These are phyloP conservation scores for Crotophaga sulcirostris DNA, from an alignment of 2,113 vertebrate species.

Conservation along the genomic window DNA sequence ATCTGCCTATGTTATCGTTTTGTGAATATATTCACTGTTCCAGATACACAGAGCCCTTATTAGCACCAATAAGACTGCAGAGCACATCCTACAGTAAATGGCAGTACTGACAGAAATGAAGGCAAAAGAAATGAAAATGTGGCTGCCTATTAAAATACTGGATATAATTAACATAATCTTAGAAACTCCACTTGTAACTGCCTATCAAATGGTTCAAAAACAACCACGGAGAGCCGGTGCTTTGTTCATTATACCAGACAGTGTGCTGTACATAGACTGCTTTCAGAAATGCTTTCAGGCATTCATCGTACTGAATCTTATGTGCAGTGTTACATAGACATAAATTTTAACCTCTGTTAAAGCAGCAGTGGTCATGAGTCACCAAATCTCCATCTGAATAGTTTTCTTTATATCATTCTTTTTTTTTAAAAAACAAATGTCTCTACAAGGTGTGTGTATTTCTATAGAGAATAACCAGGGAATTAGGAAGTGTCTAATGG, in stretches of 20 bases:
- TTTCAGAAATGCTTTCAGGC: neutral
- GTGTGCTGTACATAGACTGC: neutral
- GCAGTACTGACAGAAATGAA: conserved; percentile 25
- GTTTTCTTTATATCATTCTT: neutral
- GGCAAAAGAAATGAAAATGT: conserved; percentile 29
- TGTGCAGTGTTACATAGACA: neutral
- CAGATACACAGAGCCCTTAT: conserved; percentile 41
- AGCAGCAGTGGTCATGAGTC: neutral
- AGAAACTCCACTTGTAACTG: conserved; percentile 39
- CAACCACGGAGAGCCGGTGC: neutral
- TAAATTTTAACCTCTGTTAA: conserved; percentile 34
- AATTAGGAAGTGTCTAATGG: neutral
- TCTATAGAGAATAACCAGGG: neutral
- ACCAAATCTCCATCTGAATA: neutral
- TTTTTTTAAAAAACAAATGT: neutral
- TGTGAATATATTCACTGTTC: conserved; percentile 60
- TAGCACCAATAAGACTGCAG: neutral
- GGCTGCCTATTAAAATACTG: conserved; percentile 34
- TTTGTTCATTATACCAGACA: neutral
- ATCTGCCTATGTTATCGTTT: conserved; percentile 25
- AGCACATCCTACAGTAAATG: conserved; percentile 2
- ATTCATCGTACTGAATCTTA: neutral
- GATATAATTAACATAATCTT: conserved; percentile 35
- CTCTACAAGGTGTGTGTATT: neutral
- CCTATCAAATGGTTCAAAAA: conserved; percentile 9